Evolutionary conservation across 2,797 vertebrate species (phyloP), one percentile per base, ranked within the genome.

Genomic region (Pelobates cultripes): DNA sequence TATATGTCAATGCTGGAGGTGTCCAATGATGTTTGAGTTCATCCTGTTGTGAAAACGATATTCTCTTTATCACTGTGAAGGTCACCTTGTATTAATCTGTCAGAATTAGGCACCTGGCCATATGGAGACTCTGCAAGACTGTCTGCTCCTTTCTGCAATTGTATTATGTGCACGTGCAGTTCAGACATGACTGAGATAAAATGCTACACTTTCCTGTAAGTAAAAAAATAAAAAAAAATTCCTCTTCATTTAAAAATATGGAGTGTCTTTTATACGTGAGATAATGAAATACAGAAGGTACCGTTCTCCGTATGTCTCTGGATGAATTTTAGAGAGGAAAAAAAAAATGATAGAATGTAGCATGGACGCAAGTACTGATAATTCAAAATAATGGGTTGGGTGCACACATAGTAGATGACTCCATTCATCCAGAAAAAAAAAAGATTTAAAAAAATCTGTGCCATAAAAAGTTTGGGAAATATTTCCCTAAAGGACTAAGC

Each of bases 21-120:
- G 66, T 60, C 15, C 67, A 79, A 73, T 41, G 78, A 79, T 73
- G 70, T 43, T 63, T 73, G 70, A n/a, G 70, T 55, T 72, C 70
- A 66, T 79, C 72, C 79, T 81, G 79, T 73, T 77, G 75, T 77
- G 78, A 81, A 79, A 79, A 73, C 78, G 61, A 61, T 68, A 70
- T 85, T 82, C 73, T 83, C 73, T 73, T 85, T 85, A 84, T 85
- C 73, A 70, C 61, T 63, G 78, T 69, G 73, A 77, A 82, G 86
- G 79, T 85, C 78, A 77, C 86, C 43, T 84, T 64, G 47, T 63
- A 83, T 64, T 75, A 85, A 81, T 85, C 84, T 84, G 80, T 77
- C 78, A 84, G 72, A 78, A 78, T 81, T 73, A 64, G 55, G 63
- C 67, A 75, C 68, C 81, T 76, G 67, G 75, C 83, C 81, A 83